Percentiles rank a stretch among this genome's conserved stretches.
phyloP scores from a whole-genome alignment of 2,888 invertebrate species.

The Drosophila falleni region DNA sequence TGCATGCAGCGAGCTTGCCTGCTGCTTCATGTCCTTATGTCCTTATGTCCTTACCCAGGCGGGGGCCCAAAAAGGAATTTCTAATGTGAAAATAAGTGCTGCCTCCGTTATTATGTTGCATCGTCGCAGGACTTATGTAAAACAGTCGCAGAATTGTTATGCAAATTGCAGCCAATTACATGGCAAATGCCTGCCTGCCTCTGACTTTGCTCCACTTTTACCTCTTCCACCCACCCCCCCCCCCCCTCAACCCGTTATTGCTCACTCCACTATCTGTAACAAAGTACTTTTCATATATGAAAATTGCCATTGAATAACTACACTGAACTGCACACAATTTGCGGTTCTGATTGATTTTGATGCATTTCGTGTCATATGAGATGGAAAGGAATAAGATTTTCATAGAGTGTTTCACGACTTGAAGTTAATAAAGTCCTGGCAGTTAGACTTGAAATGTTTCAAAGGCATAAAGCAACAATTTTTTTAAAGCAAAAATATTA shows the following conservation, averaged over 20 bases:
- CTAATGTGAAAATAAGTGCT: slow-evolving; percentile 80
- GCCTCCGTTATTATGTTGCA: slow-evolving; percentile 76
- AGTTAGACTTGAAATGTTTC: background rate
- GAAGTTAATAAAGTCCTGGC: background rate
- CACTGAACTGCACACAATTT: slow-evolving; percentile 61
- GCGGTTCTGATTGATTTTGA: slow-evolving; percentile 38
- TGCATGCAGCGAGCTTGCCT: background rate
- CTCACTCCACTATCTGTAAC: slow-evolving; percentile 5
- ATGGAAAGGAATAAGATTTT: background rate
- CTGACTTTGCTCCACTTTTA: background rate
- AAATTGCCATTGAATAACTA: slow-evolving; percentile 41
- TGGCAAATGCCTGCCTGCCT: slow-evolving; percentile 67
- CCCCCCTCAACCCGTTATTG: background rate
- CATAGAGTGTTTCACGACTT: background rate
- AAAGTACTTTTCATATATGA: slow-evolving; percentile 13
- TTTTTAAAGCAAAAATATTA: background rate
- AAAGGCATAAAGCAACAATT: background rate
- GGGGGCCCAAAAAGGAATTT: slow-evolving; percentile 72
- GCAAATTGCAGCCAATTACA: slow-evolving; percentile 83
- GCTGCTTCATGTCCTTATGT: slow-evolving; percentile 44
- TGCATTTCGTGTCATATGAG: slow-evolving; percentile 1
- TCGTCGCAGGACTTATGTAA: slow-evolving; percentile 78
- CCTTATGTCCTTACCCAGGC: slow-evolving; percentile 54
- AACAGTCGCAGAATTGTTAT: slow-evolving; percentile 79
- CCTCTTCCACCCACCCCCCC: background rate